Percentiles rank a stretch among this genome's conserved stretches.
Evolutionary conservation across 2,888 invertebrate species (phyloP).

Genomic region (Lepidocyrtoides sp.): DNA sequence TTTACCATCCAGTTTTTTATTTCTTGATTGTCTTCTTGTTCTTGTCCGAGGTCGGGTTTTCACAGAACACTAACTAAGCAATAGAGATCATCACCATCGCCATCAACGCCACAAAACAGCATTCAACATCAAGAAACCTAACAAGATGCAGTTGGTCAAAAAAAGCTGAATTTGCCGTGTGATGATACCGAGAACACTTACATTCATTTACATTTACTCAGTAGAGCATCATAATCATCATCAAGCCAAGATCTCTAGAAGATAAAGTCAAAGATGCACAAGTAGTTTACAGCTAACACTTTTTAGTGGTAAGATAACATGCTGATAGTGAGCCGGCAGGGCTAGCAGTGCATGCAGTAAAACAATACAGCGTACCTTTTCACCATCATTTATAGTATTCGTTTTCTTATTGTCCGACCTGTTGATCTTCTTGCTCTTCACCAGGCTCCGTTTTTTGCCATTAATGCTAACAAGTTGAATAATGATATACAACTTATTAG

Average conservation of each 20-base stretch:
- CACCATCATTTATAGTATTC: not conserved
- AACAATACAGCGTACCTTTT: not conserved
- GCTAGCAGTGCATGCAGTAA: not conserved
- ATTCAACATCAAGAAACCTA: no score
- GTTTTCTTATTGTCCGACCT: not conserved
- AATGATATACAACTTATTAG: not conserved
- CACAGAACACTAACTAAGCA: not conserved
- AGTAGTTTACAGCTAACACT: not conserved
- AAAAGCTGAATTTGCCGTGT: no score
- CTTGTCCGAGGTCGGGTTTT: slow-evolving; percentile 13
- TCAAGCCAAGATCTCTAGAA: slow-evolving; percentile 10
- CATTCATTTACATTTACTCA: no score
- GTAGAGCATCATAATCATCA: not conserved
- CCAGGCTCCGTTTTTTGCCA: not conserved
- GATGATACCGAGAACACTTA: no score
- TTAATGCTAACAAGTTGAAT: not conserved
- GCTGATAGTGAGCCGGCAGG: not conserved
- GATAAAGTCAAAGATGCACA: not conserved
- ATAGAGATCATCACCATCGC: no score
- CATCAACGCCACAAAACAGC: no score
- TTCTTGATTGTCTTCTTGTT: not conserved
- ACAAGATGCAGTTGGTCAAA: no score
- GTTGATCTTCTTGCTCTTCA: not conserved
- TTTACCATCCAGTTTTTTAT: not conserved
- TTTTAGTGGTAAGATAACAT: not conserved